Percentiles rank a stretch among this genome's conserved stretches.
Evolutionary conservation across 2,113 vertebrate genomes (phyloP).

Genomic region (Myotis yumanensis): DNA sequence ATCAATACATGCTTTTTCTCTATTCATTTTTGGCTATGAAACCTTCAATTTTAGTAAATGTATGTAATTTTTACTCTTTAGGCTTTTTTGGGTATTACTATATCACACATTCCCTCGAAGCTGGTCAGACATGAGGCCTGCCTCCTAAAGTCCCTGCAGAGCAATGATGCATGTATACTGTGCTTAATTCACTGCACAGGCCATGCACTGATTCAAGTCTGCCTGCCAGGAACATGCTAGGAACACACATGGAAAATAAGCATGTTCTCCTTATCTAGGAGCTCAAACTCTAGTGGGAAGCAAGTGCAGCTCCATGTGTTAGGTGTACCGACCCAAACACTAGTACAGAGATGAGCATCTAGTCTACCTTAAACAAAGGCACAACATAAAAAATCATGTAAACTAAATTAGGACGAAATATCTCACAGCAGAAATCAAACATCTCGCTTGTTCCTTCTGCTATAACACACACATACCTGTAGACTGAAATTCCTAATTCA

Average conservation of each 20-base stretch:
- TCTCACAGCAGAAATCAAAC: not conserved
- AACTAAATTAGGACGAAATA: not conserved
- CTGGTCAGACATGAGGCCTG: rapidly evolving
- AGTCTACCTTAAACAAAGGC: not conserved
- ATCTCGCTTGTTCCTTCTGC: not conserved
- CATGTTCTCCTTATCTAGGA: rapidly evolving
- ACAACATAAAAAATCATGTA: not conserved
- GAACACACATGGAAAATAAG: rapidly evolving
- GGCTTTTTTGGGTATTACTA: not conserved
- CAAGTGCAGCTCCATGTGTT: not conserved
- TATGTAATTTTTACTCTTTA: not conserved
- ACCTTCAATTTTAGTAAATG: conserved; percentile 47
- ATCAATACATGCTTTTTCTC: conserved; percentile 34
- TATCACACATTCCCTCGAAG: rapidly evolving
- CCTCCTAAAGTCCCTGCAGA: not conserved
- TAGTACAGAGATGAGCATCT: not conserved
- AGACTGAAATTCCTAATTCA: not conserved
- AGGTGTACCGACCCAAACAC: not conserved
- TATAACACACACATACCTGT: rapidly evolving
- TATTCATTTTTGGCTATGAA: conserved; percentile 51
- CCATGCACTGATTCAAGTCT: rapidly evolving
- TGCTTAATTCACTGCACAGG: not conserved
- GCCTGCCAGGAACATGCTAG: not conserved
- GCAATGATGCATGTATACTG: rapidly evolving
- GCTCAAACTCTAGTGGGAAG: not conserved